Evolutionary conservation across 1,140 invertebrate genomes (phyloP).

Genomic region (Caenorhabditis remanei): DNA sequence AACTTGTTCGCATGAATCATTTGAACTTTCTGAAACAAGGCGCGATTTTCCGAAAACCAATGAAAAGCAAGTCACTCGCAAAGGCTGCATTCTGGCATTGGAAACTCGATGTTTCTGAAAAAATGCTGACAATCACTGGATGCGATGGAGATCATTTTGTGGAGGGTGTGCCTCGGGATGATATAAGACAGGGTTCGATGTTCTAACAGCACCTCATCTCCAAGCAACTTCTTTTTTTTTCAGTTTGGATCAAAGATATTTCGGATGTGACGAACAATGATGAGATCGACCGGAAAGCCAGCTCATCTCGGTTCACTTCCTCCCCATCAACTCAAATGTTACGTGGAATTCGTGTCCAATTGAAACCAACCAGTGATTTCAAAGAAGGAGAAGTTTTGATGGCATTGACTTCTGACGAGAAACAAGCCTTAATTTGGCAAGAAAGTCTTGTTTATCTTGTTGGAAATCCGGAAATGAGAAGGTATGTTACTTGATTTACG

Average conservation of each 20-base stretch:
- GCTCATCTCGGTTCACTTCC: constrained; percentile 19
- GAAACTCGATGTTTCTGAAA: constrained; percentile 56
- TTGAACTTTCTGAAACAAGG: constrained; percentile 69
- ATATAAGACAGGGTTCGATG: constrained; percentile 8
- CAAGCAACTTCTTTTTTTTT: background rate
- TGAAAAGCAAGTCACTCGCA: constrained; percentile 56
- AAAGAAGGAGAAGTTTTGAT: constrained; percentile 39
- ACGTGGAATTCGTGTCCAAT: constrained; percentile 10
- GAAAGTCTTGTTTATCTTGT: constrained; percentile 2
- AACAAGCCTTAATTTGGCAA: constrained; percentile 1
- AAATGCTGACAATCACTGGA: constrained; percentile 13
- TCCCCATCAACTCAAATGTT: constrained; percentile 4
- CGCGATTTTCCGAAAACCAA: constrained; percentile 64
- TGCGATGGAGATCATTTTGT: constrained; percentile 51
- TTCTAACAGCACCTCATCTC: no score
- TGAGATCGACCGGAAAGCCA: constrained; percentile 37
- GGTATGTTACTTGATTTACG: background rate
- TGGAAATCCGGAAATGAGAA: constrained; percentile 3
- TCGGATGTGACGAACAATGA: constrained; percentile 30
- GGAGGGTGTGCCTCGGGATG: constrained; percentile 35
- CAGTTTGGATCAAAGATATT: constrained; percentile 53
- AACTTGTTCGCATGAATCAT: constrained; percentile 66
- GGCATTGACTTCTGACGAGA: constrained; percentile 9
- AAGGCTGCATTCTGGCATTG: constrained; percentile 32
- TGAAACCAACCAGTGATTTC: constrained; percentile 19